A percentile compares a stretch with the other conserved stretches of the same genome.
These are phyloP conservation scores for Rhea pennata DNA, from an alignment of 2,113 vertebrate species.

Conservation along the genomic window DNA sequence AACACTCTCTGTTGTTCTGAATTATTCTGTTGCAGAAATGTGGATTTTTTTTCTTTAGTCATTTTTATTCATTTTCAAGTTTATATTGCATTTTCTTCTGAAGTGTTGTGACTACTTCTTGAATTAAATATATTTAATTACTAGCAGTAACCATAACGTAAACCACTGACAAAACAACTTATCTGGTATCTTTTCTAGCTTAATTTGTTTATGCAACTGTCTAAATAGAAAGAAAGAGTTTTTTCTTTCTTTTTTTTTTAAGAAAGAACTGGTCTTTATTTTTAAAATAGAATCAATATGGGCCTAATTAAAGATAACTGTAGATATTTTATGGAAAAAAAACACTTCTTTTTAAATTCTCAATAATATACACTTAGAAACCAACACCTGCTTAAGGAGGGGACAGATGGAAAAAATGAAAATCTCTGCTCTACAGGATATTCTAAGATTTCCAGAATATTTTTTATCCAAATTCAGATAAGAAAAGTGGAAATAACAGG, in stretches of 20 bases:
- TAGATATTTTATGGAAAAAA: background rate
- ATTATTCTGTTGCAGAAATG: background rate
- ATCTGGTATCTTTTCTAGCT: background rate
- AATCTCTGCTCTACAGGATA: background rate
- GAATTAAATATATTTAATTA: background rate
- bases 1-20: background rate
- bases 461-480: background rate
- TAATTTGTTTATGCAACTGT: background rate
- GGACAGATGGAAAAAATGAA: background rate
- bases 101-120: background rate
- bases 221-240: background rate
- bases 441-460: background rate
- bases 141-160: background rate
- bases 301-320: background rate
- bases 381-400: background rate
- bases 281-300: background rate
- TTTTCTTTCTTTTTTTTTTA: background rate
- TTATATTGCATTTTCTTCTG: background rate
- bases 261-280: background rate
- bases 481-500: background rate
- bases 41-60: background rate
- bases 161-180: background rate
- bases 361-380: background rate
- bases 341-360: background rate
- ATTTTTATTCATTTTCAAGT: background rate